Conservation (phyloP, 2,797 vertebrate species). For the Sebastiscus albofasciatus region DNA sequence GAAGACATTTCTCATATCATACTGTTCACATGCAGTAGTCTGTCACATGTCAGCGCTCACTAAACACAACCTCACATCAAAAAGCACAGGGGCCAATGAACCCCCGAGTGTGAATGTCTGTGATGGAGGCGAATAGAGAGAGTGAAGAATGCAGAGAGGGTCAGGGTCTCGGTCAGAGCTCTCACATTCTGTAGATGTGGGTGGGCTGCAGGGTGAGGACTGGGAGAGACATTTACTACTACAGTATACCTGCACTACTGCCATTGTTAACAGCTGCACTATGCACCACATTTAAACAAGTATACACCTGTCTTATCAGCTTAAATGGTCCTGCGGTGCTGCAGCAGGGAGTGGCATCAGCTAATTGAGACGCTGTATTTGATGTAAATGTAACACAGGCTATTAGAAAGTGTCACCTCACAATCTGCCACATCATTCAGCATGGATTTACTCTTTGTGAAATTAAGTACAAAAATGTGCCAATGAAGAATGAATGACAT, state of each 20-base stretch:
- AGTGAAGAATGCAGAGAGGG: constrained; percentile 37
- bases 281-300: neutral
- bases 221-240: neutral
- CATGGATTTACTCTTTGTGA: neutral
- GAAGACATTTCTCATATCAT: neutral
- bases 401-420: too few relatives aligned
- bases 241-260: neutral
- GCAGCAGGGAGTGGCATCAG: neutral
- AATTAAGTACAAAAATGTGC: neutral
- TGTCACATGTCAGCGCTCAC: neutral
- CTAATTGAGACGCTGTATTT: neutral
- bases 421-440: neutral
- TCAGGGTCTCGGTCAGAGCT: constrained; percentile 23
- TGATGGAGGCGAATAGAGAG: constrained; percentile 1
- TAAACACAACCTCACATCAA: neutral
- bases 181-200: constrained; percentile 35
- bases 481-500: neutral
- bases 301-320: neutral
- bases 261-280: neutral
- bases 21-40: neutral
- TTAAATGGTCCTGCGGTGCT: neutral
- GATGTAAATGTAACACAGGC: too few relatives aligned
- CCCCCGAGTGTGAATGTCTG: neutral
- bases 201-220: constrained; percentile 21
- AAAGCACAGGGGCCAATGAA: neutral